phyloP scores from a whole-genome alignment of 2,797 vertebrate genomes.

The Scyliorhinus canicula region DNA sequence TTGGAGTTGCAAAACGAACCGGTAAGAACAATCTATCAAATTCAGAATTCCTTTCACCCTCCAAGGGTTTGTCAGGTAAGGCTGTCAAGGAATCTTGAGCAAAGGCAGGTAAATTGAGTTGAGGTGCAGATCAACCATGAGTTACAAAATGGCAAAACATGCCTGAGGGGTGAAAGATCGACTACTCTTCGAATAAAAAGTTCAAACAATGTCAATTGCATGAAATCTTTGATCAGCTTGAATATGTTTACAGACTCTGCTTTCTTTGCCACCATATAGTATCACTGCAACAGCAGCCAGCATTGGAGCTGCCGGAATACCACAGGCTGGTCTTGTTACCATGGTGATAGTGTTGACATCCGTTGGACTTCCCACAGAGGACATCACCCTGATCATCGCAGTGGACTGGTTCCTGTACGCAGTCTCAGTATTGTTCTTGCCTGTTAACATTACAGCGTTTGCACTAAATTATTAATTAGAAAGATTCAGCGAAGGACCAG shows the following conservation, averaged over 20 bases:
- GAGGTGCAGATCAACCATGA: not conserved
- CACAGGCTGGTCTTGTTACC: constrained; percentile 93
- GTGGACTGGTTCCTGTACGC: constrained; percentile 98
- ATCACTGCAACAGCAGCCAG: constrained; percentile 96
- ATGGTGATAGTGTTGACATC: constrained; percentile 98
- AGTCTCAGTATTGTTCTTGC: not conserved
- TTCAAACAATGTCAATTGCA: not conserved
- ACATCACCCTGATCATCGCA: constrained; percentile 91
- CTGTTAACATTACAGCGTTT: not conserved
- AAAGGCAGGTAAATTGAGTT: not conserved
- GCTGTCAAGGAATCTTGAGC: not conserved
- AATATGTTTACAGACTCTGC: too few species aligned
- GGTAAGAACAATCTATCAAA: not conserved
- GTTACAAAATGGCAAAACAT: not conserved
- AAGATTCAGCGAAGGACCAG: not conserved
- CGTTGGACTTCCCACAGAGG: constrained; percentile 91
- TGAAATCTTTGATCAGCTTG: not conserved
- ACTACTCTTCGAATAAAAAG: not conserved
- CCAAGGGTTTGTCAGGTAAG: not conserved
- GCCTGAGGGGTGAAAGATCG: not conserved
- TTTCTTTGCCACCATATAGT: constrained; percentile 55
- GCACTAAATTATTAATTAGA: not conserved
- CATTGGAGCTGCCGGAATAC: constrained; percentile 92
- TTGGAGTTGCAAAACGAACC: not conserved
- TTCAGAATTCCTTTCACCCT: not conserved